Base-by-base conservation (phyloP, 2,113 vertebrate species). In the Pygoscelis antarcticus region DNA sequence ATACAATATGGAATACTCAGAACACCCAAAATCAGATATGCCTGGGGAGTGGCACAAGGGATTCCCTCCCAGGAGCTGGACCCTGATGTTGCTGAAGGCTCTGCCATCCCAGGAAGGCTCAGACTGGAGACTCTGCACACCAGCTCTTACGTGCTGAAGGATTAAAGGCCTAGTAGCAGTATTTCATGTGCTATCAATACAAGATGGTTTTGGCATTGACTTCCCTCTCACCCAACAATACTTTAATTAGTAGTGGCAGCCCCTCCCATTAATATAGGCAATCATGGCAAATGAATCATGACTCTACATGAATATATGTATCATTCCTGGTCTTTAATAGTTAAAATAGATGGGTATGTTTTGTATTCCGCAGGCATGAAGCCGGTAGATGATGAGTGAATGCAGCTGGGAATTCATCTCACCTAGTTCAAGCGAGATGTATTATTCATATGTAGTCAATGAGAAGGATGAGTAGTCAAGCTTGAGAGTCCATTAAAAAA, bases 391-490 rank as follows among this genome's bases (percentile, higher is more conserved):
- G 86, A 89, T 84, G 86, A 83, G 57, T 79, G 87, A 91, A 74
- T 34, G 51, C 87, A 70, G 51, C 51, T 74, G 93, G 94, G 93
- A 96, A 95, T 96, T 95, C 46, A 61, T 89, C 82, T 96, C 64
- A 92, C 91, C 77, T 82, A 74, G 58, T 55, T 90, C 77, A 91
- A 79, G 62, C 4, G 3, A 74, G 70, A 94, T 96, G 89, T 54
- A 85, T 97, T 95, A 97, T 95, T 97, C 87, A 96, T 96, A 62
- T 52, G n/a, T 38, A 95, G 89, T 70, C 81, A 83, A 86, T 94
- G 93, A 96, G 89, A 97, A 87, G 87, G 91, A 87, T 87, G 95
- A 96, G 77, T 91, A 97, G 84, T 91, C 89, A 95, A 95, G 94
- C 91, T 62, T 82, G 84, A 96, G 87, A 96, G 77, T 72, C 89